phyloP scores from a whole-genome alignment of 1,140 invertebrate genomes.

The Pseudobourletiella spinata region DNA sequence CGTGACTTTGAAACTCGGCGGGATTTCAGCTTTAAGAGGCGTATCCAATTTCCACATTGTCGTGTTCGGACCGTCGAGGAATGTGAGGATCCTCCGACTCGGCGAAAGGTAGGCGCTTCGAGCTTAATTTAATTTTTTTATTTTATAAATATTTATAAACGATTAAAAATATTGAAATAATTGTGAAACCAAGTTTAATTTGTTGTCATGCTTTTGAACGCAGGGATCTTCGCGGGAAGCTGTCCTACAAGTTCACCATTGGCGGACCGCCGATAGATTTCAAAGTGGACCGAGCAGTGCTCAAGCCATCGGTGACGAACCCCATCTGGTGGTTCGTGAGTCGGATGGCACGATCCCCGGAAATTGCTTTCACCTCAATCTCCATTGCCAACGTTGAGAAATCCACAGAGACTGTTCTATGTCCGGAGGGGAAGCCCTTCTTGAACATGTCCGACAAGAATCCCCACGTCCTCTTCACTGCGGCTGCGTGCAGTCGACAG shows the following conservation, averaged over 20 bases:
- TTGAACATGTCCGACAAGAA: neutral
- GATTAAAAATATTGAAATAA: neutral
- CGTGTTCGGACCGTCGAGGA: neutral
- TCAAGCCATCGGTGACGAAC: neutral
- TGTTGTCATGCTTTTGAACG: too few species aligned
- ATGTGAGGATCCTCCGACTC: neutral
- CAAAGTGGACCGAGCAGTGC: neutral
- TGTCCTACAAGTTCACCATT: neutral
- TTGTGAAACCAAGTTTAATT: neutral
- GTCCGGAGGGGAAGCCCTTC: neutral
- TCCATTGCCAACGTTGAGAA: neutral
- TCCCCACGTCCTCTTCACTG: neutral
- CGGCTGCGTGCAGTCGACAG: neutral
- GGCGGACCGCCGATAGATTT: neutral
- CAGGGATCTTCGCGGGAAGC: neutral
- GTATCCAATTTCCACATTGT: neutral
- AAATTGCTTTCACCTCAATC: neutral
- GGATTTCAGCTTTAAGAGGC: neutral
- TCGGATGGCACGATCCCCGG: neutral
- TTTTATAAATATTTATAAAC: neutral
- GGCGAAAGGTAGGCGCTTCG: neutral
- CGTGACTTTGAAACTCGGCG: neutral
- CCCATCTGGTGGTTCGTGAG: neutral
- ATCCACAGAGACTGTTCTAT: neutral
- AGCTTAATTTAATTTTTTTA: too few species aligned